A percentile compares a stretch with the other conserved stretches of the same genome.
phyloP scores from a whole-genome alignment of 2,113 vertebrate species.

The Acrocephalus kingi region DNA sequence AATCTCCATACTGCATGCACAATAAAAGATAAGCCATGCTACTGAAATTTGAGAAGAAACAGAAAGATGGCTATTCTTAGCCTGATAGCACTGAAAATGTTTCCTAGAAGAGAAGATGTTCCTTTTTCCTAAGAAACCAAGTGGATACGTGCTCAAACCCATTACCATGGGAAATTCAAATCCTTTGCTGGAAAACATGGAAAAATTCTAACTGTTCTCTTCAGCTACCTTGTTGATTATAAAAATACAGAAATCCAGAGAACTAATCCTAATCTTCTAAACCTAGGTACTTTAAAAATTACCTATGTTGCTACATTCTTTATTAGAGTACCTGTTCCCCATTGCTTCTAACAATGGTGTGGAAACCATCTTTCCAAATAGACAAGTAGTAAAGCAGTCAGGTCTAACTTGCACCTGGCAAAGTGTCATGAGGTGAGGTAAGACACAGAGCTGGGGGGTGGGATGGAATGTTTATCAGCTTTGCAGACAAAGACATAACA shows the following conservation, averaged over 20 bases:
- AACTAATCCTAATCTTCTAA: not conserved
- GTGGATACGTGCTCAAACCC: not conserved
- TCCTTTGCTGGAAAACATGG: not conserved
- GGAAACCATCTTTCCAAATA: not conserved
- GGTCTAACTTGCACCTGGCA: not conserved
- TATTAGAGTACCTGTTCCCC: not conserved
- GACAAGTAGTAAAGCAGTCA: not conserved
- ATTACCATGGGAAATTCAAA: not conserved
- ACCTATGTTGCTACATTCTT: not conserved
- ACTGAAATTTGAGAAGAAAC: conserved; percentile 35
- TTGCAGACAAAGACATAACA: not conserved
- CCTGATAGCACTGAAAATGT: conserved; percentile 19
- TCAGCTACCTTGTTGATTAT: not conserved
- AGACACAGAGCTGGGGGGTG: not conserved
- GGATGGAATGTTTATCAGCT: not conserved
- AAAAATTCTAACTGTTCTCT: not conserved
- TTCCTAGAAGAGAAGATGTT: conserved; percentile 40
- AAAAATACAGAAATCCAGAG: not conserved
- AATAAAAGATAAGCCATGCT: not conserved
- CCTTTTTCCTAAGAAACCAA: conserved; percentile 11
- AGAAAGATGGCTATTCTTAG: conserved; percentile 44
- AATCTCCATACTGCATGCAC: not conserved
- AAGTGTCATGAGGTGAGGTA: not conserved
- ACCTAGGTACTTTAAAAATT: not conserved
- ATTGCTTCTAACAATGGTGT: not conserved